Percentiles rank a stretch among this genome's conserved stretches.
These are phyloP conservation scores for Oasisia sp. DNA, from an alignment of 2,888 invertebrate genomes.

Conservation along the genomic window DNA sequence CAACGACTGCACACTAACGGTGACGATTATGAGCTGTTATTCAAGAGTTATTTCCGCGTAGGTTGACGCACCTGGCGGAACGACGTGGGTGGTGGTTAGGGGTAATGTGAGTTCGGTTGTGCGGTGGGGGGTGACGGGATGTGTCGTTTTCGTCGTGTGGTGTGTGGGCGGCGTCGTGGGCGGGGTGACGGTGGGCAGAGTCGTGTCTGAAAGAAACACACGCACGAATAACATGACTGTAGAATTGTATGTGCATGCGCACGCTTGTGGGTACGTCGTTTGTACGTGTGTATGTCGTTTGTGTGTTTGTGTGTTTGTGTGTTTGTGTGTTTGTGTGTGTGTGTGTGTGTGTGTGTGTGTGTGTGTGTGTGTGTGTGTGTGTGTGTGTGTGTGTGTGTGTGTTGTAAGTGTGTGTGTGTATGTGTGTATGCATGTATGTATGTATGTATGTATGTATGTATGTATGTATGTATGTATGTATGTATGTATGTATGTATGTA, in stretches of 20 bases:
- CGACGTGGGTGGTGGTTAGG: neutral
- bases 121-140: neutral
- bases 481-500: too few species aligned
- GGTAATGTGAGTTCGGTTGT: neutral
- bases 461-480: too few species aligned
- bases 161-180: neutral
- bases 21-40: too few species aligned
- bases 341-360: neutral
- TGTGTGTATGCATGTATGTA: neutral
- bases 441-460: neutral
- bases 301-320: neutral
- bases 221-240: neutral
- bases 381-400: neutral
- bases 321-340: neutral
- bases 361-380: too few species aligned
- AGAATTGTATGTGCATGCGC: too few species aligned
- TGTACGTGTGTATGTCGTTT: neutral
- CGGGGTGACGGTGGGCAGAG: neutral
- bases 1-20: too few species aligned
- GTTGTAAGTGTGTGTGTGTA: neutral
- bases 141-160: neutral
- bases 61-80: neutral
- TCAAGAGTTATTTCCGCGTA: too few species aligned
- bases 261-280: neutral
- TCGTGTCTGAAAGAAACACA: neutral